These are phyloP conservation scores for Malachius bipustulatus DNA, from an alignment of 2,888 invertebrate species.

Conservation along the genomic window DNA sequence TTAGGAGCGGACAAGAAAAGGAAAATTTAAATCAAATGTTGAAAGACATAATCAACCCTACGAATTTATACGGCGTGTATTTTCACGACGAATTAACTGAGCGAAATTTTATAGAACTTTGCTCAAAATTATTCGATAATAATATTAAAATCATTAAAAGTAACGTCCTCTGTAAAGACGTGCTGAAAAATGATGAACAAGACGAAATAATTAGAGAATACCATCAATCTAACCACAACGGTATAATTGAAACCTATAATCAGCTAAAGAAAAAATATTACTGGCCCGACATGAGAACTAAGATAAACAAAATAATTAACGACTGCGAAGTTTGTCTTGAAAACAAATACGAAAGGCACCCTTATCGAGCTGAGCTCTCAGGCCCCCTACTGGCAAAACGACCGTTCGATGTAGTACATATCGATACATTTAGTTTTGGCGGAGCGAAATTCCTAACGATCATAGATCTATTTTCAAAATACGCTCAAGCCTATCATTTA, in stretches of 20 bases:
- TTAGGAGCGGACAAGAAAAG: no score
- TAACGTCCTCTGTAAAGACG: slow-evolving; percentile 9
- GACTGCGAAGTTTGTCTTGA: slow-evolving; percentile 10
- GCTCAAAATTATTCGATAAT: no score
- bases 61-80: no score
- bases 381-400: slow-evolving; percentile 7
- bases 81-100: no score
- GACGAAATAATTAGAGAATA: no score
- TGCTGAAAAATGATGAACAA: slow-evolving; percentile 8
- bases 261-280: slow-evolving; percentile 8
- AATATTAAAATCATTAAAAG: slow-evolving; percentile 5
- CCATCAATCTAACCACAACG: slow-evolving; percentile 9
- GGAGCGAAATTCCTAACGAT: slow-evolving; percentile 9
- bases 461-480: slow-evolving; percentile 8
- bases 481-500: slow-evolving; percentile 10
- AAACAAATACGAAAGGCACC: slow-evolving; percentile 11
- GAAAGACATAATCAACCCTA: no score
- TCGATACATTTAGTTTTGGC: slow-evolving; percentile 9
- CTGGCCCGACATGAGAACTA: slow-evolving; percentile 9
- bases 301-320: slow-evolving; percentile 10
- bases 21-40: no score
- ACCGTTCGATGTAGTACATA: slow-evolving; percentile 11
- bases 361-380: slow-evolving; percentile 4
- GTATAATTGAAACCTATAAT: slow-evolving; percentile 9
- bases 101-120: no score